Base-by-base conservation (phyloP, 2,888 invertebrate species). In the Caradrina kadenii region DNA sequence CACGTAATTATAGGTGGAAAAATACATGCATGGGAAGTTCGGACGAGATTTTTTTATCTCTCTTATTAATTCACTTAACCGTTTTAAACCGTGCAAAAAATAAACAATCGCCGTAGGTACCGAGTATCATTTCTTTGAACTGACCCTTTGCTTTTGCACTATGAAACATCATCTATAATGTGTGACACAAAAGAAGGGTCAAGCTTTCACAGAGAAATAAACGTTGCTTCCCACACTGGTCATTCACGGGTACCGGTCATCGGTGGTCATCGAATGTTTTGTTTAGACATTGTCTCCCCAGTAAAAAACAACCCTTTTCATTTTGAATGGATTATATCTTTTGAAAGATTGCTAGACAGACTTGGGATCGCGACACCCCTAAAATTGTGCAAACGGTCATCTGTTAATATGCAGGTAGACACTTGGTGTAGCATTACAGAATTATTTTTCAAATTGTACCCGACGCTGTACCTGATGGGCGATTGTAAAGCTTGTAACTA, bases 1-100 rank as follows among this genome's bases (percentile, higher is more conserved):
- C 89, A 86, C 91, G 89, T 95, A 95, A 95, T 95, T 95, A 94
- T 93, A 93, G 93, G 91, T 92, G 90, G 93, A 93, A 94, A 93
- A 93, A 93, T 93, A 93, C 90, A 92, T 88, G 90, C 93, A 93
- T 94, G 94, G 90, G 93, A 94, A 94, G 87, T 89, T 92, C 81
- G 86, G 82, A 81, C 87, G 85, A 82, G 86, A 86, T 49, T 91
- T 90, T 90, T 87, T 91, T 91, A 91, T 92, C 89, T 91, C 87
- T 90, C 84, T 85, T 86, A 88, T 90, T 90, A 90, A 90, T 91
- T 88, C 73, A 86, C 83, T 88, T 90, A 89, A 93, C 93, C 92
- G 92, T 93, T 92, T 83, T 85, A 86, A 87, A 52, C 76, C 84
- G 86, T 86, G 91, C 91, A 93, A 94, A 94, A 94, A 93, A 92